phyloP scores from a whole-genome alignment of 2,797 vertebrate species.

The Muraenolepis orangiensis region DNA sequence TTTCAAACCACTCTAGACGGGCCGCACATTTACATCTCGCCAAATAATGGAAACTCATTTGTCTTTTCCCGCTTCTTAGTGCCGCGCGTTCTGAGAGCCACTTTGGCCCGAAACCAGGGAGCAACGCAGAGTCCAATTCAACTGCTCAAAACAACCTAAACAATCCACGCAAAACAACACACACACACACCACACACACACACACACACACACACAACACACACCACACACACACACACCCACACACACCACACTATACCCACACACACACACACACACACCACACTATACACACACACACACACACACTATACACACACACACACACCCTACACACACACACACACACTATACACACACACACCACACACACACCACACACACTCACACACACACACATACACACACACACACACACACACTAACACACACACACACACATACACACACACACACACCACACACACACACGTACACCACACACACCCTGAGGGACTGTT shows the following conservation, averaged over 20 bases:
- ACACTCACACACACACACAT: too few species aligned
- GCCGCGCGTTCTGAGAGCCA: neutral
- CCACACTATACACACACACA: neutral
- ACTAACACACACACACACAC: too few species aligned
- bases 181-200: neutral
- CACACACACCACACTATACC: too few species aligned
- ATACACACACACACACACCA: too few species aligned
- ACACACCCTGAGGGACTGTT: neutral
- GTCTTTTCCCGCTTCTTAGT: neutral
- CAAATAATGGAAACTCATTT: neutral
- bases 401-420: too few species aligned
- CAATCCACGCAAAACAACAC: neutral
- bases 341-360: neutral
- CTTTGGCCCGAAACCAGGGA: neutral
- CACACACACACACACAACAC: too few species aligned
- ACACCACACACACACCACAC: too few species aligned
- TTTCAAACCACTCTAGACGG: neutral
- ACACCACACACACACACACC: neutral
- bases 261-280: neutral
- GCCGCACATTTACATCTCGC: neutral
- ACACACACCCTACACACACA: neutral
- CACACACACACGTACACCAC: neutral
- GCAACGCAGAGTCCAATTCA: neutral
- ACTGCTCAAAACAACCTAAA: neutral
- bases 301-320: neutral